These are phyloP conservation scores for Zophobas atratus DNA, from an alignment of 1,140 invertebrate genomes.

Conservation along the genomic window DNA sequence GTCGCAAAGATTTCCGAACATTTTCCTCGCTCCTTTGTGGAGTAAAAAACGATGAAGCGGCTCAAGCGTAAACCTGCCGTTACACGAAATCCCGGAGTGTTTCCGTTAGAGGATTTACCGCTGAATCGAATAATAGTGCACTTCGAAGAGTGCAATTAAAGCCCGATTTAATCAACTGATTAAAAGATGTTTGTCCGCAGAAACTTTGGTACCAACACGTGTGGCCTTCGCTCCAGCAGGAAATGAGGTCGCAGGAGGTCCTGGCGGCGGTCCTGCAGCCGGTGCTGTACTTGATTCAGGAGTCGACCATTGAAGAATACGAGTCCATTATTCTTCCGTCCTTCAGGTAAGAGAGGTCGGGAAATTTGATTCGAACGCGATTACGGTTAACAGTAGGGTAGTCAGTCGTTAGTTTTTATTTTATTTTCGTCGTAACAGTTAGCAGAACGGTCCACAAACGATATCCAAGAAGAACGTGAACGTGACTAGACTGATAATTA, in stretches of 20 bases:
- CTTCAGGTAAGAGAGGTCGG: slow-evolving; percentile 75
- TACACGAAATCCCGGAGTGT: slow-evolving; percentile 44
- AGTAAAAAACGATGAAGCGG: slow-evolving; percentile 46
- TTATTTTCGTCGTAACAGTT: too few species aligned
- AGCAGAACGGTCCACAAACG: too few species aligned
- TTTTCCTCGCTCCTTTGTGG: slow-evolving; percentile 22
- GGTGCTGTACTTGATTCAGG: slow-evolving; percentile 89
- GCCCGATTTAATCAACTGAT: slow-evolving; percentile 2
- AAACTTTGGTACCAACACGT: slow-evolving; percentile 97
- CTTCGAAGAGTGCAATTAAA: slow-evolving; percentile 1
- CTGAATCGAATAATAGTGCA: slow-evolving; percentile 33
- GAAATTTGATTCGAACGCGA: too few species aligned
- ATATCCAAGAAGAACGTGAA: too few species aligned
- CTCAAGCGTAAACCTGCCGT: slow-evolving; percentile 44
- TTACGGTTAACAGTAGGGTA: too few species aligned
- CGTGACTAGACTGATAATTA: too few species aligned
- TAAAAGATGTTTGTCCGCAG: slow-evolving; percentile 72
- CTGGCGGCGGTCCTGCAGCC: slow-evolving; percentile 91
- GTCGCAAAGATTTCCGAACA: slow-evolving; percentile 9
- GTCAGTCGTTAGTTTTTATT: too few species aligned
- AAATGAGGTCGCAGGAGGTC: slow-evolving; percentile 89
- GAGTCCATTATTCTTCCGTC: slow-evolving; percentile 85
- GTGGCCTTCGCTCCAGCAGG: slow-evolving; percentile 90
- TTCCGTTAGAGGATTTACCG: slow-evolving; percentile 23
- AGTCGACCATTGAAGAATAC: slow-evolving; percentile 88